Evolutionary conservation across 2,888 invertebrate species (phyloP), one percentile per base, ranked within the genome.

Genomic region (Graphium colonna): DNA sequence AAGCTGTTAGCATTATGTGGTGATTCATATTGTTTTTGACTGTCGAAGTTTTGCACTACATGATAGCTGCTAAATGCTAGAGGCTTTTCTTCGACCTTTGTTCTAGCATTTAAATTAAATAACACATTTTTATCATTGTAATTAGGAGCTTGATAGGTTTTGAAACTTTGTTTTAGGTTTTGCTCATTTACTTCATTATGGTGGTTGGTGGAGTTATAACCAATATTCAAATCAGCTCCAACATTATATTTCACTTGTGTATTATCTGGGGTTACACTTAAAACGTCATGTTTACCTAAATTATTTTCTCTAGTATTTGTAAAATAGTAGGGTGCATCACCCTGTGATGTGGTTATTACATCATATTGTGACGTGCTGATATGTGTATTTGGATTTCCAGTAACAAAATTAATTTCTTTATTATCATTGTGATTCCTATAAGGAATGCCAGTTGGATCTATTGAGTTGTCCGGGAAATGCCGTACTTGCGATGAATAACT

Each of bases 61-160:
- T 79, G 75, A 52, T 76, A 79, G 10, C 71, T 31, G 53, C 61
- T 73, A 1, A 85, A 83, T 9, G 64, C 17, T 17, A 60, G 50
- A 52, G 64, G 57, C 28, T 68, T 64, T 21, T 87, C 82, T 10
- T 83, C 85, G 3, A 75, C 68, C 53, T 82, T 87, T 0, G 76
- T 68, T 71, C 84, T 84, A 13, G 82, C 77, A 53, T 85, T 83
- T 33, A 75, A 73, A 49, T 79, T 75, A 55, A 85, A 85, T 10
- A 79, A 63, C 7, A 76, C 62, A 64, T 86, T 87, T 75, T 84
- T 88, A 51, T 90, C 88, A 67, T 85, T 86, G 52, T 82, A 85
- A 65, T 77, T 85, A 2, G 82, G 62, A 61, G 89, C 88, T 36
- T 81, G 73, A 3, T 83, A 61, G 12, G 84, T 80, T 51, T 81